A percentile compares a stretch with the other conserved stretches of the same genome.
These are phyloP conservation scores for Pterostichus madidus DNA, from an alignment of 2,888 invertebrate species.

Conservation along the genomic window DNA sequence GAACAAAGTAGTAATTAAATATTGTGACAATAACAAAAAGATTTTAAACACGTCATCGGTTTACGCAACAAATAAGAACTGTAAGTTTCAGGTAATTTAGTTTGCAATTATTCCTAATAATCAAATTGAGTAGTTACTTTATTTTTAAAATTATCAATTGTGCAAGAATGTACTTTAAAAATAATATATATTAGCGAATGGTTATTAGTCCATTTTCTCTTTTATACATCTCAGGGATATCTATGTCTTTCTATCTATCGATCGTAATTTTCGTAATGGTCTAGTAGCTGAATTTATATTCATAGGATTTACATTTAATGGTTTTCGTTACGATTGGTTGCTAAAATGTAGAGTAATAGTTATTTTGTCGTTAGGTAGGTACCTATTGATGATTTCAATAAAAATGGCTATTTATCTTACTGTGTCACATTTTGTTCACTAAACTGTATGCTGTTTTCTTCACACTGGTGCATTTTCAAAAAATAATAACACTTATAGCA, in stretches of 20 bases:
- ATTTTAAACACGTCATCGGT: neutral
- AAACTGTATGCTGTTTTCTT: too few species aligned
- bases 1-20: constrained; percentile 8
- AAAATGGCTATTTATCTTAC: too few species aligned
- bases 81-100: constrained; percentile 42
- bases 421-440: too few species aligned
- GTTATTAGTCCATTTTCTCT: constrained; percentile 37
- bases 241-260: neutral
- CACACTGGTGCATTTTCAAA: too few species aligned
- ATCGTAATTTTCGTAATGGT: constrained; percentile 22
- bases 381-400: too few species aligned
- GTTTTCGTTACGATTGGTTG: neutral
- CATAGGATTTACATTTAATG: too few species aligned
- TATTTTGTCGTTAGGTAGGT: too few species aligned
- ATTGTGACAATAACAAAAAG: constrained; percentile 7
- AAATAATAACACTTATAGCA: too few species aligned
- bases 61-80: constrained; percentile 12
- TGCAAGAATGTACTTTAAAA: constrained; percentile 13
- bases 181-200: neutral
- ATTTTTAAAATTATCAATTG: neutral
- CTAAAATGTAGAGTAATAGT: too few species aligned
- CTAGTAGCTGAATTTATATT: neutral
- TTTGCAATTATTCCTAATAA: constrained; percentile 19
- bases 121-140: constrained; percentile 3
- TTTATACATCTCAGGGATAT: constrained; percentile 3